Evolutionary conservation across 1,140 invertebrate genomes (phyloP), one percentile per base, ranked within the genome.

Genomic region (Archegozetes longisetosus): DNA sequence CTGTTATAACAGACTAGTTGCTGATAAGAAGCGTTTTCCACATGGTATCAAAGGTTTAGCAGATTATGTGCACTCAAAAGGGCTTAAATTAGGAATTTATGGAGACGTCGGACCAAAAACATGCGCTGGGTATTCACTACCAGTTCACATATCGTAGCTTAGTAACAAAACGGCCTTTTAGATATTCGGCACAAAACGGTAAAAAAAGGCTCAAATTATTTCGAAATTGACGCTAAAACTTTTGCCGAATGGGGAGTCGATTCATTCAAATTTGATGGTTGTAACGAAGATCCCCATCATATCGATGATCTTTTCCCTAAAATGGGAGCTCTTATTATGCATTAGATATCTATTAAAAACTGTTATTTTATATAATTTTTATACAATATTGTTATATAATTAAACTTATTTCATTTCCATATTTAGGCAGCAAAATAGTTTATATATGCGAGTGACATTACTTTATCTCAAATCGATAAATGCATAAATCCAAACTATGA

Each of bases 31-130:
- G 60, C 71, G 93, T 62, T 97, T 97, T 73, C 91, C 91, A 1
- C 84, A 81, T 70, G 93, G 92, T 64, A 94, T 96, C 71, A 86
- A 85, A 72, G 82, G 81, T 61, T 76, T 96, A 25, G n/a, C n/a
- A n/a, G n/a, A n/a, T n/a, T n/a, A n/a, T n/a, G n/a, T n/a, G n/a
- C n/a, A n/a, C n/a, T n/a, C 61, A 13, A 70, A 70, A 64, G 77
- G 77, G 0, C 66, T 80, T 12, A 78, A 79, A 67, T 71, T 80
- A 58, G 80, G 78, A 4, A 79, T 81, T 55, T 80, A 80, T 67
- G 77, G 49, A 17, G 79, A 81, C 63, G 75, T 76, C 67, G 79
- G 79, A 2, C 76, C 70, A 2, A 67, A 70, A 51, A 81, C 79
- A 0, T 80, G 79, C 68, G 76, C 65, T 12, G 77, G 77, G 20